Base-by-base conservation (phyloP, 2,797 vertebrate species). In the Siniperca undulata region DNA sequence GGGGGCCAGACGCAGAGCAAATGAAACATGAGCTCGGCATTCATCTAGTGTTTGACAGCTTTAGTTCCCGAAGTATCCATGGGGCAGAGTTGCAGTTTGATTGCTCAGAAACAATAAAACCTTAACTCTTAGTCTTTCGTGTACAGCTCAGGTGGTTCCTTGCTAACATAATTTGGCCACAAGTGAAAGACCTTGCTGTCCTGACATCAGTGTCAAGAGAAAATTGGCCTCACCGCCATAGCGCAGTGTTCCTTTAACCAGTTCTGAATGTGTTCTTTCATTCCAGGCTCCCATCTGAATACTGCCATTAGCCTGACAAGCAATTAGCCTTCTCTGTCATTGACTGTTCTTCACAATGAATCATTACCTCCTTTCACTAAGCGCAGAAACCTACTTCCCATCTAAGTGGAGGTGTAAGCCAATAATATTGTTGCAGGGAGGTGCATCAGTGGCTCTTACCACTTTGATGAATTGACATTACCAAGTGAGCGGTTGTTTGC, bases 241-340 rank as follows among this genome's bases (percentile, higher is more conserved):
- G 22, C 4, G 68, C 6, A 82, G 24, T 59, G 56, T 70, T 65
- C 34, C 53, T 67, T 77, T 70, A 74, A 58, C 62, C 17, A 70
- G n/a, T 60, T 61, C 11, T 52, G 17, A 65, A 53, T 2, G 36
- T 24, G 40, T 42, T 66, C 12, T 62, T 77, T 84, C 58, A 42
- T 62, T 83, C 59, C 34, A 19, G 44, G 22, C 42, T 67, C 34
- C 46, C 24, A 62, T 30, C 19, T 80, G 22, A 82, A 85, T 30
- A 53, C 76, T 53, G 73, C 62, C 24, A 62, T 80, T 84, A 83
- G 13, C 66, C 62, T 81, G 61, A 71, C 30, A 70, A 76, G 74
- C 65, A 87, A 84, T 87, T 83, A 80, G 85, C 81, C 62, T 67
- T 44, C 50, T 62, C 69, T 75, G 74, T 81, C 82, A 86, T 24